These are phyloP conservation scores for Drosophila mojavensis DNA, from an alignment of 1,140 invertebrate species.

Conservation along the genomic window DNA sequence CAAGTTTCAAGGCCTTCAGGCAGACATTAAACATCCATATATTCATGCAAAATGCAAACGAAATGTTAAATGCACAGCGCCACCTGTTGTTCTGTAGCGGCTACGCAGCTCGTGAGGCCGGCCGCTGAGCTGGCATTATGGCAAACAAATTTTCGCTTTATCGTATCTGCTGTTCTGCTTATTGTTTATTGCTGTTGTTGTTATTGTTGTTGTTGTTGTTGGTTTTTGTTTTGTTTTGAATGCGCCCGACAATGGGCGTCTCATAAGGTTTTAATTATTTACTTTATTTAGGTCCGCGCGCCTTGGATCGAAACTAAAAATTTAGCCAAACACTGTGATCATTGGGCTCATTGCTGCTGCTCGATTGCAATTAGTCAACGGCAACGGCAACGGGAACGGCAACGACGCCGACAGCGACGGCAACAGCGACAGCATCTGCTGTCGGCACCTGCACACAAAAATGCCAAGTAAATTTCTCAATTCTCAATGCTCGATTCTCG, in stretches of 20 bases:
- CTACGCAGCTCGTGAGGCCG: slow-evolving; percentile 8
- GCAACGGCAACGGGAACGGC: not conserved
- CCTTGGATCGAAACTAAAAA: slow-evolving; percentile 15
- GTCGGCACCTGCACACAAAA: slow-evolving; percentile 41
- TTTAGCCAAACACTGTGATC: not conserved
- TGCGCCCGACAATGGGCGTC: slow-evolving; percentile 23
- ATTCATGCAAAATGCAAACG: no score
- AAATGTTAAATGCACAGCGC: not conserved
- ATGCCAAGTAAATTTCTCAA: slow-evolving; percentile 36
- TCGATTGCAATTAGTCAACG: slow-evolving; percentile 23
- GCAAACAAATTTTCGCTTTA: slow-evolving; percentile 29
- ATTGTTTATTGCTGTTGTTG: slow-evolving; percentile 50
- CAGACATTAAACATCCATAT: no score
- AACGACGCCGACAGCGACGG: not conserved
- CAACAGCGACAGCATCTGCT: slow-evolving; percentile 1
- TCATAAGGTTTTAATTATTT: slow-evolving; percentile 56
- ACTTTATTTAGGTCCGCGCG: slow-evolving; percentile 63
- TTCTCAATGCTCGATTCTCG: slow-evolving; percentile 14
- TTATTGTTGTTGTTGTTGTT: not conserved
- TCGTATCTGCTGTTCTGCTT: slow-evolving; percentile 39
- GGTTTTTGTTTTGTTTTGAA: slow-evolving; percentile 11
- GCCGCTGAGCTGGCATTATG: slow-evolving; percentile 5
- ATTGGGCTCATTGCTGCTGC: not conserved
- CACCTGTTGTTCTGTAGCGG: slow-evolving; percentile 6
- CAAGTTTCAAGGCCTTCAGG: no score